Percentiles rank a stretch among this genome's conserved stretches.
Conservation (phyloP, 2,113 vertebrate genomes). For the Erythrolamprus reginae region DNA sequence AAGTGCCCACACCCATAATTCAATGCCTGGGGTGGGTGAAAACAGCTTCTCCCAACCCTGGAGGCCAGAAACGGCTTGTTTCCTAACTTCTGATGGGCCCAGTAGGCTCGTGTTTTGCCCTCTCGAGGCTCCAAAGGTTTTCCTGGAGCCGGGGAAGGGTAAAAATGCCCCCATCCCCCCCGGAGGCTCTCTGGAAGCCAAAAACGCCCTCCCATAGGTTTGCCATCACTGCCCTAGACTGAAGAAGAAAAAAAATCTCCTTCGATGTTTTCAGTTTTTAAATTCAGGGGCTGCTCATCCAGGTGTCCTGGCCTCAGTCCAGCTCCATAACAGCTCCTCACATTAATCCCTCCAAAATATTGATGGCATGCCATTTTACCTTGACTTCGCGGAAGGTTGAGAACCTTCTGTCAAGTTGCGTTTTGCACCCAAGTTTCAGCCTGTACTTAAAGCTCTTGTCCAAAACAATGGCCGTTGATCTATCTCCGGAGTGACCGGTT, state of each 20-base stretch:
- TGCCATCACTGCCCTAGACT: too few relatives aligned
- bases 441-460: neutral
- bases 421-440: neutral
- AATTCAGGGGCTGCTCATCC: neutral
- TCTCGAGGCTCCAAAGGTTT: too few relatives aligned
- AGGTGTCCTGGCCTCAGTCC: constrained; percentile 3
- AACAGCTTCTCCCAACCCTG: too few relatives aligned
- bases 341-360: neutral
- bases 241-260: neutral
- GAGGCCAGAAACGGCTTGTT: too few relatives aligned
- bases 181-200: too few relatives aligned
- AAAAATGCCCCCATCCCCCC: too few relatives aligned
- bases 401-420: neutral
- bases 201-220: too few relatives aligned
- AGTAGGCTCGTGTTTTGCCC: too few relatives aligned
- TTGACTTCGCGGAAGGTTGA: neutral
- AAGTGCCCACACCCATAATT: too few relatives aligned
- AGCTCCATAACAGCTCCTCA: neutral
- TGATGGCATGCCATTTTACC: neutral
- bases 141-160: too few relatives aligned
- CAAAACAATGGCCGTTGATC: neutral
- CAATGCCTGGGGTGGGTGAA: too few relatives aligned
- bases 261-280: neutral
- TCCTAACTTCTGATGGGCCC: too few relatives aligned
- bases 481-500: neutral